phyloP scores from a whole-genome alignment of 2,888 invertebrate genomes.

The Agrotis ipsilon region DNA sequence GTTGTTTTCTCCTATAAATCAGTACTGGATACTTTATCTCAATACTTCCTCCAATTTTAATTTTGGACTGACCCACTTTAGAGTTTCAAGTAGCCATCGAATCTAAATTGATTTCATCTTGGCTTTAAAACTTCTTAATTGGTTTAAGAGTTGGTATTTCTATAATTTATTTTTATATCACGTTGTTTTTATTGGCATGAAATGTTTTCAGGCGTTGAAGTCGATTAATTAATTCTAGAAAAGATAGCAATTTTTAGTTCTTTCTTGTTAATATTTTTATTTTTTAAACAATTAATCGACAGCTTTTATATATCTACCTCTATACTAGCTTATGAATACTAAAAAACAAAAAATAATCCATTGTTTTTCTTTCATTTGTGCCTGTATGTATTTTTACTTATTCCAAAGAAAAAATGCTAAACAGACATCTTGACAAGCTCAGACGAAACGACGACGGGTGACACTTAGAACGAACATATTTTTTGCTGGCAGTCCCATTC shows the following conservation, averaged over 20 bases:
- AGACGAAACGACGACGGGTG: constrained; percentile 11
- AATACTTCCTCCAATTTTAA: constrained; percentile 25
- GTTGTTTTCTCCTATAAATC: background rate
- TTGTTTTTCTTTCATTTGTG: background rate
- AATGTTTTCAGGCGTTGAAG: background rate
- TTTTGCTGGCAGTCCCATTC: constrained; percentile 40
- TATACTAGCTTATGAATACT: too few species aligned
- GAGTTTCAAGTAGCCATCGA: constrained; percentile 51
- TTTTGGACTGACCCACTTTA: constrained; percentile 36
- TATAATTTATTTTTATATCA: constrained; percentile 26
- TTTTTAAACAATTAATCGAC: background rate
- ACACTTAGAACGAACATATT: constrained; percentile 40
- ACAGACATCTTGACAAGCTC: constrained; percentile 56
- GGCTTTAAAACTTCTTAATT: constrained; percentile 48
- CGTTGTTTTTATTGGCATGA: constrained; percentile 6
- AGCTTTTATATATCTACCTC: too few species aligned
- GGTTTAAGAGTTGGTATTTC: constrained; percentile 33
- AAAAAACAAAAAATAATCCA: too few species aligned
- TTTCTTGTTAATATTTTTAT: background rate
- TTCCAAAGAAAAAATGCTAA: constrained; percentile 61
- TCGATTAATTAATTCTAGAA: background rate
- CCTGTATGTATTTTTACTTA: constrained; percentile 18
- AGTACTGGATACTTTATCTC: background rate
- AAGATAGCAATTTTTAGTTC: background rate
- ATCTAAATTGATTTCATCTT: constrained; percentile 50